A percentile compares a stretch with the other conserved stretches of the same genome.
Conservation (phyloP, 2,113 vertebrate species). For the Gnathonemus echidnorhynchus region DNA sequence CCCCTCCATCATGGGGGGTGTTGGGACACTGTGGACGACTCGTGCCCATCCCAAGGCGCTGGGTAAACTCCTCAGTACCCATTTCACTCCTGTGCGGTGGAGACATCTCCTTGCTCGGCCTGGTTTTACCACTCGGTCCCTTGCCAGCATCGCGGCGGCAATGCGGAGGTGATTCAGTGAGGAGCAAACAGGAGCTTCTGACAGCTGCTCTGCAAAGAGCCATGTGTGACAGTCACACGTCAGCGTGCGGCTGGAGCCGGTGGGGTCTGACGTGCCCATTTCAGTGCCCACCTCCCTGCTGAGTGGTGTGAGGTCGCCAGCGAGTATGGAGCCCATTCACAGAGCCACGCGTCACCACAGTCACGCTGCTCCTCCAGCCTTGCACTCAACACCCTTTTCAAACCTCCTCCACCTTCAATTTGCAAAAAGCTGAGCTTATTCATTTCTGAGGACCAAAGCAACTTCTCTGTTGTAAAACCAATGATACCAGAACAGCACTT, state of each 20-base stretch:
- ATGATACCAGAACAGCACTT: background rate
- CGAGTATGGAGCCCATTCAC: slow-evolving; percentile 58
- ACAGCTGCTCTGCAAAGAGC: background rate
- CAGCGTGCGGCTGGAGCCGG: background rate
- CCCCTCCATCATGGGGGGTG: background rate
- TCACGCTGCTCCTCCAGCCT: slow-evolving; percentile 42
- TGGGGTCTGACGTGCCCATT: slow-evolving; percentile 46
- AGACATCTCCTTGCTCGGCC: slow-evolving; percentile 3
- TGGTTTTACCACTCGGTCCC: background rate
- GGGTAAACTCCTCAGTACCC: background rate
- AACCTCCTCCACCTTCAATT: slow-evolving; percentile 30
- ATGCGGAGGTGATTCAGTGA: background rate
- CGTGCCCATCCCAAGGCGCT: background rate
- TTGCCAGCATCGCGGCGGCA: background rate
- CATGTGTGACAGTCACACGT: background rate
- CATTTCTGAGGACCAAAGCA: background rate
- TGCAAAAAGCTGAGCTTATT: background rate
- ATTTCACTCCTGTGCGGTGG: background rate
- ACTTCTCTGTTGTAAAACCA: background rate
- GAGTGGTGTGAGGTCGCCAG: slow-evolving; percentile 55
- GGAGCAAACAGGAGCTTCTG: background rate
- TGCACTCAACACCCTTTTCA: slow-evolving; percentile 46
- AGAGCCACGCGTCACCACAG: slow-evolving; percentile 55
- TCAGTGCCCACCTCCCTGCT: slow-evolving; percentile 41
- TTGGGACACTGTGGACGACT: background rate